Base-by-base conservation (phyloP, 2,888 invertebrate genomes). In the Acrobasis repandana region DNA sequence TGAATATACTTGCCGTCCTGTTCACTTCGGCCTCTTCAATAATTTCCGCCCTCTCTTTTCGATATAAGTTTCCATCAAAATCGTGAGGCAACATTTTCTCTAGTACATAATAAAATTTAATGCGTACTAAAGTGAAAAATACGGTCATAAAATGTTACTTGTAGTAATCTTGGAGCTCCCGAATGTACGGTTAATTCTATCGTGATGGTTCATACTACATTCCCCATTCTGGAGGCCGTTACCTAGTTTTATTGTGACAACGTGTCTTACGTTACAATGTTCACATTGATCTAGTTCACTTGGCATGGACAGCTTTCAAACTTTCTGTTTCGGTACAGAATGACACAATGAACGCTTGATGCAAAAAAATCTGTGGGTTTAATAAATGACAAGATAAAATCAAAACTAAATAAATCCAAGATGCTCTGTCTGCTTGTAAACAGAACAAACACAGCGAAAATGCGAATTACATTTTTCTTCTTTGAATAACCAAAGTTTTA, bases 191-290 rank as follows among this genome's bases (percentile, higher is more conserved):
- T 54, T 20, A 38, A 54, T 54, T 54, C 38, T 54, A 43, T 54
- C 38, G 18, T 54, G 20, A 54, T 54, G 54, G 38, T 38, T 20
- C 18, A 54, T 38, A 54, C 38, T 54, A 43, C 38, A 54, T 54
- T 54, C 16, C 20, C 36, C 36, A 38, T 54, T 54, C 43, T n/a
- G 43, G 20, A 14, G 20, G 18, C 20, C 54, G 20, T 54, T 54
- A 54, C 34, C 38, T 54, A 38, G 54, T 54, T 54, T 54, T 54
- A 54, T 54, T 43, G 54, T 38, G 38, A 54, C 52, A 34, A 15
- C 54, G 54, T 54, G 54, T 54, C 54, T 54, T 38, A 11, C 11
- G 54, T 8, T 11, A 10, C 9, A 3, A 43, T 14, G 54, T 54
- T 54, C 54, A 54, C 54, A 54, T 38, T 18, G 52, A 38, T n/a